Conservation (phyloP, 1,140 invertebrate genomes). For the Tetraneura akinire region DNA sequence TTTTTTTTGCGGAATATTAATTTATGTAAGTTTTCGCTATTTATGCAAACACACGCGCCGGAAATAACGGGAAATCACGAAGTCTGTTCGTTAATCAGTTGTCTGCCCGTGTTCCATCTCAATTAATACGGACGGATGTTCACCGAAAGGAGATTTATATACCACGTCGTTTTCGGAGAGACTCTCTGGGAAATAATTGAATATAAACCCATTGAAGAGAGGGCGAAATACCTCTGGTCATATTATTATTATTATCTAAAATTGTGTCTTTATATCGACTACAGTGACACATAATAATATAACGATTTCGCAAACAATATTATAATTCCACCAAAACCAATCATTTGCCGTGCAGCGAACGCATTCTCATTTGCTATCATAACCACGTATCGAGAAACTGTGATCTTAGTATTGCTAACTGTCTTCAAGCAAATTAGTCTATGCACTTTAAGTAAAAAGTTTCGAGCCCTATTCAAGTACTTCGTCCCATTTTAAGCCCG, state of each 20-base stretch:
- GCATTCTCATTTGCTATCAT: not conserved
- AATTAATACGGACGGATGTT: conserved; percentile 25
- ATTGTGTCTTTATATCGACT: not conserved
- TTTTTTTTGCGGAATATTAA: conserved; percentile 1
- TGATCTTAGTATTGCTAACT: not conserved
- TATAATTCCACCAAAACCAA: conserved; percentile 15
- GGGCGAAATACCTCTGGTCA: not conserved
- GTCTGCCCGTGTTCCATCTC: not conserved
- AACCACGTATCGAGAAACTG: not conserved
- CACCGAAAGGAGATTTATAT: no score
- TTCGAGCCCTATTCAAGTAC: not conserved
- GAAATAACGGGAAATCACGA: not conserved
- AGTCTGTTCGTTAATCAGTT: conserved; percentile 22
- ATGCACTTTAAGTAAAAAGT: no score
- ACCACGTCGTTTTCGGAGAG: not conserved
- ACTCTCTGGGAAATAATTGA: not conserved
- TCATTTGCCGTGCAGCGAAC: not conserved
- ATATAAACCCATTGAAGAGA: not conserved
- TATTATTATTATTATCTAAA: not conserved
- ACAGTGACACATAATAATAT: not conserved
- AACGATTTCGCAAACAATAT: not conserved
- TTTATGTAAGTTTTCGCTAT: not conserved
- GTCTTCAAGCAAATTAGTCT: not conserved
- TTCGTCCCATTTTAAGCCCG: no score
- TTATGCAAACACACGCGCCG: not conserved